Evolutionary conservation across 2,113 vertebrate species (phyloP), one percentile per base, ranked within the genome.

Genomic region (Catharus minimus): DNA sequence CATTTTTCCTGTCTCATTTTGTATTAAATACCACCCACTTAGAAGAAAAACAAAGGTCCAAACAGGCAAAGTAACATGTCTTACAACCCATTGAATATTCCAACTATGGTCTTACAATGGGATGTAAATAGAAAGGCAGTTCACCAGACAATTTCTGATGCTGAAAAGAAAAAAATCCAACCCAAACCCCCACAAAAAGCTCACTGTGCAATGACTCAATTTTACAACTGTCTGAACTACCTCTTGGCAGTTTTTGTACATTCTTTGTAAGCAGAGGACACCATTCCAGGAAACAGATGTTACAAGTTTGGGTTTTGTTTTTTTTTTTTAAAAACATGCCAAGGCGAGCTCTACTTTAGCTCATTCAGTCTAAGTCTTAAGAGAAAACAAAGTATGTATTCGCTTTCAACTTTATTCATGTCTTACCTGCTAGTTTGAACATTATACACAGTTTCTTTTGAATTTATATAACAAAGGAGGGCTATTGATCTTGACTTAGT

Each of bases 211-310:
- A 30, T 91, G 71, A 92, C 64, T 93, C 88, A 58, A 23, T 74
- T 60, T 92, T 72, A 36, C 14, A 94, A 41, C 74, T 56, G 47
- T 33, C 85, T 94, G 82, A 94, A 88, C 57, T 77, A 72, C 83
- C 57, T 66, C 79, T 83, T 95, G 95, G 79, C 88, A 92, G 61
- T 32, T 95, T 89, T 72, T 39, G 4, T 39, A 64, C 67, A 78
- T 91, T 92, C 64, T 91, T 86, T 82, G 39, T 58, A 91, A 64
- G 86, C 24, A 76, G 66, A 62, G 13, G 30, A 94, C 58, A 73
- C 32, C 52, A 46, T 94, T 92, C 81, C 94, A 84, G 64, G 82
- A 95, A 95, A 82, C 82, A 90, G 79, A 94, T 92, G 68, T 71
- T 78, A 16, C 2, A 5, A 77, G 33, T 68, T 39, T n/a, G 7